Evolutionary conservation across 2,113 vertebrate genomes (phyloP).

Genomic region (Anseranas semipalmata): DNA sequence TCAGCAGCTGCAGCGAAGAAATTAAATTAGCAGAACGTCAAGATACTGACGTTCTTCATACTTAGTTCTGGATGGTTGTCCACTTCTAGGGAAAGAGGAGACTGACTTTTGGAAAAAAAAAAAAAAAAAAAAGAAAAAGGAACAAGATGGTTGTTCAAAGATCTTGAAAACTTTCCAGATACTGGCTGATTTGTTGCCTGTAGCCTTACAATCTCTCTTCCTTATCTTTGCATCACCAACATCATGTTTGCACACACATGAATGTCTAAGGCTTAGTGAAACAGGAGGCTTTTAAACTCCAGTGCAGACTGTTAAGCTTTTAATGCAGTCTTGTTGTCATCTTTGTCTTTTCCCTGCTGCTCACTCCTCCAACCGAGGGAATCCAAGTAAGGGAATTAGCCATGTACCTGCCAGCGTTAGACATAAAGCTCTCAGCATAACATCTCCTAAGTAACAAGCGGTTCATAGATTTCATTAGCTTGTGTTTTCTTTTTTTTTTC

Average conservation of each 20-base stretch:
- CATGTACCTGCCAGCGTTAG: background rate
- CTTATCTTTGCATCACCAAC: background rate
- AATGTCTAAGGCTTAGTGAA: background rate
- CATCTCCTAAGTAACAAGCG: background rate
- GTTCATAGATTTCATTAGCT: background rate
- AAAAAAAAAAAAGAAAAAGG: background rate
- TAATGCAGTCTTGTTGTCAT: background rate
- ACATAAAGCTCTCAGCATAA: background rate
- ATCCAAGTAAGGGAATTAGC: background rate
- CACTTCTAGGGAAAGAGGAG: background rate
- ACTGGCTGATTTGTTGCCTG: background rate
- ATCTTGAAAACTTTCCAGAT: background rate
- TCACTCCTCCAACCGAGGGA: background rate
- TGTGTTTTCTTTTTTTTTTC: too few species aligned
- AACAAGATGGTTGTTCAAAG: background rate
- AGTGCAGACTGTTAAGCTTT: background rate
- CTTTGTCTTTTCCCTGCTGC: background rate
- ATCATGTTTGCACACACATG: background rate
- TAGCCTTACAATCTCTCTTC: background rate
- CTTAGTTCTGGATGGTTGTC: background rate
- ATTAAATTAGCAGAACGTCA: background rate
- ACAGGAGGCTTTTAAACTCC: background rate
- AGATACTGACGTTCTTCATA: background rate
- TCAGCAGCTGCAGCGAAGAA: slow-evolving; percentile 38
- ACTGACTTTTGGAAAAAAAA: background rate